Conservation (phyloP, 2,797 vertebrate genomes). For the Sparus aurata region DNA sequence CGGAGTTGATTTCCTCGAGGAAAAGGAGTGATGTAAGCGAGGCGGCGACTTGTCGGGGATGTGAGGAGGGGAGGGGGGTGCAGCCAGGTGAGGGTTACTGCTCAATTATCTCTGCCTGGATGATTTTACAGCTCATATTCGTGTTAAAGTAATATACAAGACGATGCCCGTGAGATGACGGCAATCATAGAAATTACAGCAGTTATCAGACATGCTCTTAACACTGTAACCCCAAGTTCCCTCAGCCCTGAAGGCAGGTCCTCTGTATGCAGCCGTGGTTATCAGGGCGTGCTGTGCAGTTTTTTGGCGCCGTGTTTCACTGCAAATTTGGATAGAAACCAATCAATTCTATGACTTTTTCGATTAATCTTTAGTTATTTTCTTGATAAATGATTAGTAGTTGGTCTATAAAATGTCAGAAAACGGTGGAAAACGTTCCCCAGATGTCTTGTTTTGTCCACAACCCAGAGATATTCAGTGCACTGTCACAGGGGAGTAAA, state of each 20-base stretch:
- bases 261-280: neutral
- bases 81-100: constrained; percentile 46
- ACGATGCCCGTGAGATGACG: constrained; percentile 31
- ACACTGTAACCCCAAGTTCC: neutral
- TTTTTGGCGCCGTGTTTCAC: neutral
- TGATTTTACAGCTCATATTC: constrained; percentile 36
- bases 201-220: neutral
- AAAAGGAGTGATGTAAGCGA: constrained; percentile 15
- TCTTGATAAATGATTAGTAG: too few relatives aligned
- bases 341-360: too few relatives aligned
- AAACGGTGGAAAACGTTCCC: too few relatives aligned
- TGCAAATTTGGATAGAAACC: too few relatives aligned
- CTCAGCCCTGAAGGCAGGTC: constrained; percentile 27
- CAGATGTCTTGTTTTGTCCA: too few relatives aligned
- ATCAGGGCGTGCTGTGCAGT: neutral
- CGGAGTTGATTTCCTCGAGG: constrained; percentile 16
- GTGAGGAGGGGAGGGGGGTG: constrained; percentile 27
- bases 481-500: too few relatives aligned
- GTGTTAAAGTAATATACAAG: constrained; percentile 25
- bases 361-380: too few relatives aligned
- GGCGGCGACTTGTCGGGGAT: constrained; percentile 1
- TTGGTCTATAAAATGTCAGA: too few relatives aligned
- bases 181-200: constrained; percentile 33
- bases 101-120: constrained; percentile 38
- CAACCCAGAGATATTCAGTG: too few relatives aligned